Conservation (phyloP, 30 jellyfish, hydroid and myxozoan species). For the Pseudorhiza aurosa region DNA sequence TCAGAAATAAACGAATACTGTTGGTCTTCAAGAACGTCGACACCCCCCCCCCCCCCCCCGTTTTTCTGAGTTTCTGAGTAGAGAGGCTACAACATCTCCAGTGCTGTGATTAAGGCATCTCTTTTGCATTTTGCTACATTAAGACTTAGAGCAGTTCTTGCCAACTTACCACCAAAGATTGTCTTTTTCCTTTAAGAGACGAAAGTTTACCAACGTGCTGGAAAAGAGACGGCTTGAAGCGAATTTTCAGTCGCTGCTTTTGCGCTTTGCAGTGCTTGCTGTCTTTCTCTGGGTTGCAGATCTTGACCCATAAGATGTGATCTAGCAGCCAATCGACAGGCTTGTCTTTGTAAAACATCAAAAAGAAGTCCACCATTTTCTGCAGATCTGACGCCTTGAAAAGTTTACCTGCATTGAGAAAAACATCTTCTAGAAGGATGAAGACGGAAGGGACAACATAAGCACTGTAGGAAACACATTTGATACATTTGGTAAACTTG, state of each 20-base stretch:
- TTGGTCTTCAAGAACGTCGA: too few relatives aligned
- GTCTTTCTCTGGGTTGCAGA: constrained; percentile 93
- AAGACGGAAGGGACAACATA: too few relatives aligned
- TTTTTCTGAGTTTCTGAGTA: too few relatives aligned
- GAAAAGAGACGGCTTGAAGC: constrained; percentile 91
- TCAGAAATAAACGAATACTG: too few relatives aligned
- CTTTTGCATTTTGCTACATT: too few relatives aligned
- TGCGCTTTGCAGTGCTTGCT: constrained; percentile 74
- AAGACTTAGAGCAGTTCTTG: too few relatives aligned
- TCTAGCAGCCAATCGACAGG: constrained; percentile 97
- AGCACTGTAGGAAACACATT: too few relatives aligned
- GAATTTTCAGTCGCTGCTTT: constrained; percentile 67
- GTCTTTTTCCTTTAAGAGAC: constrained; percentile 90
- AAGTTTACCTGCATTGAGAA: constrained; percentile 61
- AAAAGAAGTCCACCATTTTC: constrained; percentile 71
- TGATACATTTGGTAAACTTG: too few relatives aligned
- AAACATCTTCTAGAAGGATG: neutral
- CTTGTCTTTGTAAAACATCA: constrained; percentile 88
- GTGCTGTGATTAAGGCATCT: too few relatives aligned
- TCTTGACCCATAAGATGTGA: constrained; percentile 90
- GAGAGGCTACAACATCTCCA: too few relatives aligned
- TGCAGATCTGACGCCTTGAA: constrained; percentile 74
- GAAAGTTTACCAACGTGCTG: constrained; percentile 95
- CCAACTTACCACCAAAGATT: constrained; percentile 75
- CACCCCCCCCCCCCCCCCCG: too few relatives aligned